Evolutionary conservation across 2,113 vertebrate species (phyloP), one percentile per base, ranked within the genome.

Genomic region (Hydrochoerus hydrochaeris): DNA sequence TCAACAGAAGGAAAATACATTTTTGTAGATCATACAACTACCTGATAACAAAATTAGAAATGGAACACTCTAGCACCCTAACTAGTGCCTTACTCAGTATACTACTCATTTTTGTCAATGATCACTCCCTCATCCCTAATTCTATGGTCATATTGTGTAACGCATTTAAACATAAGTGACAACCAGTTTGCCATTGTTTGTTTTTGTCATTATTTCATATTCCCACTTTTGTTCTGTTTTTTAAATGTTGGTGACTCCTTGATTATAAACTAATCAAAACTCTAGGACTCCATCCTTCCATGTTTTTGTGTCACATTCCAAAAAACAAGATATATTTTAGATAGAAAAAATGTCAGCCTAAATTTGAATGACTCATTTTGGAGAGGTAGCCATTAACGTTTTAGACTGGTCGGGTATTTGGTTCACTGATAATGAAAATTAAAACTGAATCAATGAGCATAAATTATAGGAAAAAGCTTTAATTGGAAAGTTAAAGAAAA

Each of bases 171-270:
- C 9, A 62, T 60, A 49, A 85, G 24, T 73, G 14, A 54, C 9
- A 20, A 71, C 3, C 60, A n/a, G 2, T 0, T 90, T 88, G 4
- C 73, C 5, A 62, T 77, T 87, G 17, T 69, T 12, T 54, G 46
- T 85, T 95, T 52, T 82, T 81, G 82, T 82, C 11, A 77, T 30
- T 78, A 7, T 69, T 97, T 88, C 8, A 91, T 84, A 7, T 93
- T 78, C 22, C 71, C 13, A 75, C 5, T 30, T 67, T 49, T 95
- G 46, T 86, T 91, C 4, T 17, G 32, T 57, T 85, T 88, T 93
- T 60, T 88, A 44, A 44, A 69, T 44, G n/a, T 83, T 46, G n/a
- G 83, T 69, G 32, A 49, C 19, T 95, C 81, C 4, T 67, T 75
- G 46, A 83, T 30, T 60, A 26, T 62, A 82, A 92, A 75, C 30